These are phyloP conservation scores for Ptychoptera contaminata DNA, from an alignment of 2,888 invertebrate species.

Conservation along the genomic window DNA sequence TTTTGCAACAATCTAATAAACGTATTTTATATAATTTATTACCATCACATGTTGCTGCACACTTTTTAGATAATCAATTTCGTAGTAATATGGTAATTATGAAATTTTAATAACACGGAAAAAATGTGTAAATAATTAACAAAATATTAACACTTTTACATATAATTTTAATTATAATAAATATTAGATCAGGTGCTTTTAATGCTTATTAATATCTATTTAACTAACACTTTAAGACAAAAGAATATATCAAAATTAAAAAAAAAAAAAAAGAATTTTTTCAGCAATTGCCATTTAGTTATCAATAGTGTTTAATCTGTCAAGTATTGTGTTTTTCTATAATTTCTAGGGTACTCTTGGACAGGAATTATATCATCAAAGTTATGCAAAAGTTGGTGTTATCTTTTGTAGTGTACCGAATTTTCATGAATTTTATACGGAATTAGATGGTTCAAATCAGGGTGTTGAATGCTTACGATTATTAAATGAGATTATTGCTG, in stretches of 20 bases:
- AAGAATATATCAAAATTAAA: too few species aligned
- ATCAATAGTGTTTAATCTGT: constrained; percentile 17
- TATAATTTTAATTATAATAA: too few species aligned
- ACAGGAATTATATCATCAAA: constrained; percentile 85
- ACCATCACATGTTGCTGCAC: constrained; percentile 82
- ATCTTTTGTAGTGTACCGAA: constrained; percentile 87
- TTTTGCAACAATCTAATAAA: constrained; percentile 78
- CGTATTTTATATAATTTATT: constrained; percentile 78
- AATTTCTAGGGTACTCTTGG: constrained; percentile 39
- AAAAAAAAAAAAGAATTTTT: too few species aligned
- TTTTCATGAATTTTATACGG: constrained; percentile 88
- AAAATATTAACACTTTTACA: too few species aligned
- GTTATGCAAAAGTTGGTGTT: constrained; percentile 79
- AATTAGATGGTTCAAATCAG: constrained; percentile 82
- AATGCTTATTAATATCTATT: too few species aligned
- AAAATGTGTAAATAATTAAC: too few species aligned
- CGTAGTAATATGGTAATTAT: constrained; percentile 64
- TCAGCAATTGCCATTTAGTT: neutral
- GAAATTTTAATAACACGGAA: constrained; percentile 9
- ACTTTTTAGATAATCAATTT: constrained; percentile 81
- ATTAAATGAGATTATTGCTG: constrained; percentile 83
- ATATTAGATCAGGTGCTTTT: too few species aligned
- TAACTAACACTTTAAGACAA: too few species aligned
- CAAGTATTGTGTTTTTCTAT: constrained; percentile 19
- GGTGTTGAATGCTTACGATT: constrained; percentile 77